phyloP scores from a whole-genome alignment of 2,888 invertebrate species.

The Dynastes hyllus region DNA sequence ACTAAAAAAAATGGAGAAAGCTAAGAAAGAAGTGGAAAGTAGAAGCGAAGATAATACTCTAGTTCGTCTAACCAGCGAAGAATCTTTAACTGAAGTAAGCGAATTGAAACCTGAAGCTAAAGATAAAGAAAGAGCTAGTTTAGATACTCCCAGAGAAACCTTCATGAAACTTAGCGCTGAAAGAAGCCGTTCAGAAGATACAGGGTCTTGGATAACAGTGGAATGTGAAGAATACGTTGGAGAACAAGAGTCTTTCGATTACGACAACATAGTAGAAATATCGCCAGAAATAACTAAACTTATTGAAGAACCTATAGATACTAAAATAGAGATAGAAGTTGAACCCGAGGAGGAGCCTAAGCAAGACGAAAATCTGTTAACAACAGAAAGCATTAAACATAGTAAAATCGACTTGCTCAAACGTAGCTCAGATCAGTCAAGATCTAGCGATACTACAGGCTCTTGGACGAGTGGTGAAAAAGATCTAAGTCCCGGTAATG shows the following conservation, averaged over 20 bases:
- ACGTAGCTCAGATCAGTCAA: constrained; percentile 82
- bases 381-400: constrained; percentile 72
- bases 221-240: constrained; percentile 81
- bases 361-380: constrained; percentile 65
- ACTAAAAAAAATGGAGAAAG: constrained; percentile 65
- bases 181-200: constrained; percentile 80
- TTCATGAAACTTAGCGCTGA: constrained; percentile 70
- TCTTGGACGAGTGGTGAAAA: constrained; percentile 89
- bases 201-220: constrained; percentile 80
- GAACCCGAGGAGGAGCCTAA: constrained; percentile 54
- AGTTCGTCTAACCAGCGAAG: constrained; percentile 76
- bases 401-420: constrained; percentile 75
- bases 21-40: constrained; percentile 52
- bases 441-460: constrained; percentile 83
- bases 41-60: constrained; percentile 57
- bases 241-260: constrained; percentile 78
- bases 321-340: constrained; percentile 49
- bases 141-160: constrained; percentile 70
- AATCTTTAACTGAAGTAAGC: constrained; percentile 80
- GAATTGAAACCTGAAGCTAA: constrained; percentile 74
- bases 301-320: constrained; percentile 45
- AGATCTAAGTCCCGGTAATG: constrained; percentile 76
- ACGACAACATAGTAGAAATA: constrained; percentile 65
- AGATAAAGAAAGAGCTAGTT: constrained; percentile 16
- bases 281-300: constrained; percentile 63